Base-by-base conservation (phyloP, 2,797 vertebrate genomes). In the Coilia nasus region DNA sequence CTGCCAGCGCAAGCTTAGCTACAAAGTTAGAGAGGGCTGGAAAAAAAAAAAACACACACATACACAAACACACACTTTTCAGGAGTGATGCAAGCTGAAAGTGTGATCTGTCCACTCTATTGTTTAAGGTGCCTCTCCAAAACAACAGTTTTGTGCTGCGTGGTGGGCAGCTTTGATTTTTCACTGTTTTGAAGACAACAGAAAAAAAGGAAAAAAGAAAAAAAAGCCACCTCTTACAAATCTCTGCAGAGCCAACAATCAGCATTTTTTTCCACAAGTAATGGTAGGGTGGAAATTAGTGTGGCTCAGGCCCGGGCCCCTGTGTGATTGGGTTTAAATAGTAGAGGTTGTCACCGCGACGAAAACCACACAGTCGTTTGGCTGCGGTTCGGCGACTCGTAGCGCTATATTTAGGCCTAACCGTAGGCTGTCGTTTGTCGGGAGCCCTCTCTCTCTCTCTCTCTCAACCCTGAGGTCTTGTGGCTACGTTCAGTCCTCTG, bases 331-430 rank as follows among this genome's bases (percentile, higher is more conserved):
- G 71, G 71, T 78, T 78, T 78, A 78, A 78, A 78, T 78, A 78
- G 71, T 31, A 78, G 71, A 78, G 71, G 71, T 78, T 78, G 71
- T 78, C 71, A 78, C 71, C 71, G 21, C 71, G 4, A 44, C 7
- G 71, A 17, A 78, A 78, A 44, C 71, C 71, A 78, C 71, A 78
- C 31, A 78, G 17, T 78, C 14, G 19, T 83, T 90, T 87, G 88
- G 82, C 88, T 90, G 92, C 2, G 89, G 92, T 91, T 71, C 86
- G 71, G 84, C 88, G 85, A 88, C 86, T 89, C 85, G 84, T 57
- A 75, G 81, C 90, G 87, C 85, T 86, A 87, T 88, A 90, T 91
- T 90, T 90, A 90, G 71, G 35, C 89, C 93, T 88, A 89, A 91
- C 88, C 87, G 85, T 35, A 83, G 88, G 82, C 90, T 90, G 88